Percentiles rank a stretch among this genome's conserved stretches.
Evolutionary conservation across 2,797 vertebrate genomes (phyloP).

Genomic region (Microcaecilia unicolor): DNA sequence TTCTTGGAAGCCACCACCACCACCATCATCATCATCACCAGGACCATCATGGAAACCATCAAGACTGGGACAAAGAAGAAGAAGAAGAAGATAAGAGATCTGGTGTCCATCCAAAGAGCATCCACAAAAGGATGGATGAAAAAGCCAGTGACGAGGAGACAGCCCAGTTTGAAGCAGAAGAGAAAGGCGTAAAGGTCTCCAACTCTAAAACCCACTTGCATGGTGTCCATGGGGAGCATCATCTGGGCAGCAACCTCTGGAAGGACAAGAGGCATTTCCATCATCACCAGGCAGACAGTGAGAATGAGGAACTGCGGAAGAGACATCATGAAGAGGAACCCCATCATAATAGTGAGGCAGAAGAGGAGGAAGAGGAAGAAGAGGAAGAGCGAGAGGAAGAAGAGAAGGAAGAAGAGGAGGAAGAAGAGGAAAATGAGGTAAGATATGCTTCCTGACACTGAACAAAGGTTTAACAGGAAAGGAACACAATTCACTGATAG

Average conservation of each 20-base stretch:
- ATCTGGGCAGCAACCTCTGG: not conserved
- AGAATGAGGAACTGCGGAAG: not conserved
- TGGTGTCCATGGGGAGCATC: not conserved
- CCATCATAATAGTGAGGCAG: conserved; percentile 21
- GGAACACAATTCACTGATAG: too few species aligned
- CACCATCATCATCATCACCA: not conserved
- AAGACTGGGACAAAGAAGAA: conserved; percentile 2
- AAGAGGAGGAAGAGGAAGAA: conserved; percentile 30
- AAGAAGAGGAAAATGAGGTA: conserved; percentile 10
- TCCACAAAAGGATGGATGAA: conserved; percentile 66
- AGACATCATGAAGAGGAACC: not conserved
- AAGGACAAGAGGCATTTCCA: conserved; percentile 1
- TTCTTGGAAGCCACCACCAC: not conserved
- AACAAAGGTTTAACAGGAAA: too few species aligned
- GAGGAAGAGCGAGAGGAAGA: conserved; percentile 30
- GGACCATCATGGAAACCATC: not conserved
- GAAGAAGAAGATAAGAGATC: not conserved
- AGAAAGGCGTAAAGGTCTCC: conserved; percentile 44
- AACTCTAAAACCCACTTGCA: not conserved
- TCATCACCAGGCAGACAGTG: not conserved
- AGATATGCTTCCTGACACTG: too few species aligned
- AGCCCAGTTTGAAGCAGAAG: conserved; percentile 60
- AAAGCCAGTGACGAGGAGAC: conserved; percentile 71
- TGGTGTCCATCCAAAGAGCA: not conserved
- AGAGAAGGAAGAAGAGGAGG: conserved; percentile 26